Evolutionary conservation across 2,888 invertebrate species (phyloP).

Genomic region (Stomorhina lunata): DNA sequence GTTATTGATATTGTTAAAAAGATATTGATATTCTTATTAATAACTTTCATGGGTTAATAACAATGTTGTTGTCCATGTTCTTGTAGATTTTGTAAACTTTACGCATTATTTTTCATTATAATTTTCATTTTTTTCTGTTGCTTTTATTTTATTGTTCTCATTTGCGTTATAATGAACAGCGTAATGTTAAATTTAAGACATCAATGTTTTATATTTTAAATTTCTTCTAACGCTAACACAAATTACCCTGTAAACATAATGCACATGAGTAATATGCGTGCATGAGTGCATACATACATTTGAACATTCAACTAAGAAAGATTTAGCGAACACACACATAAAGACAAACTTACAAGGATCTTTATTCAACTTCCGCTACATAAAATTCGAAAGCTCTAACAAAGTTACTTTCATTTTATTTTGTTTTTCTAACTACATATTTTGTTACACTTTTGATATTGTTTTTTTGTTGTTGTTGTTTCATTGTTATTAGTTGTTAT

Average conservation of each 20-base stretch:
- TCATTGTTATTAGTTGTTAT: not conserved
- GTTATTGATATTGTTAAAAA: too few relatives aligned
- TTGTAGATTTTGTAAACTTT: constrained; percentile 4
- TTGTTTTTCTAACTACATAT: constrained; percentile 20
- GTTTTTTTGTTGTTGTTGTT: not conserved
- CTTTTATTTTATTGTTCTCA: not conserved
- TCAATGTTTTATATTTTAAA: constrained; percentile 30
- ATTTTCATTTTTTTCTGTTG: not conserved
- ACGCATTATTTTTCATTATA: constrained; percentile 50
- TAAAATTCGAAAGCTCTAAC: constrained; percentile 42
- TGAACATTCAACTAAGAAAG: not conserved
- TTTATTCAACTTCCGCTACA: constrained; percentile 15
- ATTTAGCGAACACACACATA: not conserved
- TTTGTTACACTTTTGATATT: constrained; percentile 10
- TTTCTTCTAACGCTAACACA: not conserved
- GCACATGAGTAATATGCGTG: not conserved
- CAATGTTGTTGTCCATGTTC: not conserved
- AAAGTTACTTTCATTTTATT: constrained; percentile 27
- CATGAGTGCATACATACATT: not conserved
- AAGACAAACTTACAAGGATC: not conserved
- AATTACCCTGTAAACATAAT: not conserved
- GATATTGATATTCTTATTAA: too few relatives aligned
- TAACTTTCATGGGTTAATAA: constrained; percentile 13
- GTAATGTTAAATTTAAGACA: constrained; percentile 30
- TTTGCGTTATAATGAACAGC: constrained; percentile 21